Percentiles rank a stretch among this genome's conserved stretches.
Evolutionary conservation across 2,797 vertebrate species (phyloP).

Genomic region (Gymnocypris eckloni): DNA sequence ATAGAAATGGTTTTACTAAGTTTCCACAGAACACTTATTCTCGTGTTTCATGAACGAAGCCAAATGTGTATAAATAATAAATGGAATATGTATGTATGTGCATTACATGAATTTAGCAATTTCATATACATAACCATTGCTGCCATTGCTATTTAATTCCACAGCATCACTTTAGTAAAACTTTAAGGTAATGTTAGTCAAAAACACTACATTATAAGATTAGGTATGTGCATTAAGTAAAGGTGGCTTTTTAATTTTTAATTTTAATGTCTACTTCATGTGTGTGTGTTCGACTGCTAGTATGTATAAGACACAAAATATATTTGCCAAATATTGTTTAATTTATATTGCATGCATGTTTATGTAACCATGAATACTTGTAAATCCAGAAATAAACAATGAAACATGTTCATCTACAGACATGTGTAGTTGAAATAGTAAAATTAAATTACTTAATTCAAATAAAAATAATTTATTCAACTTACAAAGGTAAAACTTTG

Average conservation of each 20-base stretch:
- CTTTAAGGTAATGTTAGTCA: neutral
- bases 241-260: neutral
- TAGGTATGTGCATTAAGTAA: neutral
- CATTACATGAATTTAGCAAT: neutral
- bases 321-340: neutral
- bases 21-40: neutral
- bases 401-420: conserved; percentile 13
- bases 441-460: conserved; percentile 74
- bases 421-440: neutral
- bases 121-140: neutral
- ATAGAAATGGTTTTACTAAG: neutral
- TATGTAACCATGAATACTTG: neutral
- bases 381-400: conserved; percentile 51
- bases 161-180: neutral
- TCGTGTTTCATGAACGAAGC: neutral
- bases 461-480: conserved; percentile 94
- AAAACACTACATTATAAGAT: neutral
- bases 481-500: conserved; percentile 91
- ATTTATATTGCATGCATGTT: conserved; percentile 14
- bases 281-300: conserved; percentile 3
- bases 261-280: neutral
- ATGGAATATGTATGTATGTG: neutral
- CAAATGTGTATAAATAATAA: neutral
- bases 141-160: neutral
- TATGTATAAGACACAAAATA: neutral